Percentiles rank a stretch among this genome's conserved stretches.
Evolutionary conservation across 2,113 vertebrate species (phyloP).

Genomic region (Isichthys henryi): DNA sequence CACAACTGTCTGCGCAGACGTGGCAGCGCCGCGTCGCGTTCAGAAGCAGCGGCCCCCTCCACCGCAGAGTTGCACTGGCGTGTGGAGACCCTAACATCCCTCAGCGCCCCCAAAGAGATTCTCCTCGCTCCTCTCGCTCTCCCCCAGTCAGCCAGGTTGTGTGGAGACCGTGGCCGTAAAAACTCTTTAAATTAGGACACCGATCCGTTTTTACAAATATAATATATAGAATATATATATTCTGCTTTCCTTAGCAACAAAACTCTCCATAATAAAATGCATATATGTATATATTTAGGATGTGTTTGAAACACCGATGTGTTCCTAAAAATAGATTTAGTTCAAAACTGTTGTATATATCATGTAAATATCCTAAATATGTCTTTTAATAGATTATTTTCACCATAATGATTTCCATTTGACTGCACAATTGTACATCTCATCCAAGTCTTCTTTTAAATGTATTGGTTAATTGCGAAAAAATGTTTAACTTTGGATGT

Average conservation of each 20-base stretch:
- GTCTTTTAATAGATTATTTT: neutral
- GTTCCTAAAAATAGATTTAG: neutral
- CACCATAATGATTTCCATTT: neutral
- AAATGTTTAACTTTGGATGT: neutral
- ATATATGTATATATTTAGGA: neutral
- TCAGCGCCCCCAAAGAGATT: constrained; percentile 13
- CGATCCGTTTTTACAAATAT: neutral
- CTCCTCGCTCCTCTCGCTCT: neutral
- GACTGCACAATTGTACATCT: neutral
- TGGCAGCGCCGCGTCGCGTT: neutral
- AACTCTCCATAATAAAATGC: neutral
- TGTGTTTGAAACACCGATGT: constrained; percentile 2
- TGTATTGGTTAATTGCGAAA: neutral
- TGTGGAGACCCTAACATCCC: neutral
- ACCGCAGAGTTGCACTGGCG: constrained; percentile 3
- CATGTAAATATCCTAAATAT: neutral
- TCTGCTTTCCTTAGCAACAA: neutral
- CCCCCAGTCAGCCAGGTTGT: constrained; percentile 27
- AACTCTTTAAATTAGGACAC: neutral
- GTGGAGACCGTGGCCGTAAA: constrained; percentile 49
- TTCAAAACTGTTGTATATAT: neutral
- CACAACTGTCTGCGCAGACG: neutral
- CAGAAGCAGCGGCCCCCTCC: neutral
- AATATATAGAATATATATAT: neutral
- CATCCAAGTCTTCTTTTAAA: neutral